Percentiles rank a stretch among this genome's conserved stretches.
Conservation (phyloP, 2,113 vertebrate genomes). For the Atherinomorus stipes region DNA sequence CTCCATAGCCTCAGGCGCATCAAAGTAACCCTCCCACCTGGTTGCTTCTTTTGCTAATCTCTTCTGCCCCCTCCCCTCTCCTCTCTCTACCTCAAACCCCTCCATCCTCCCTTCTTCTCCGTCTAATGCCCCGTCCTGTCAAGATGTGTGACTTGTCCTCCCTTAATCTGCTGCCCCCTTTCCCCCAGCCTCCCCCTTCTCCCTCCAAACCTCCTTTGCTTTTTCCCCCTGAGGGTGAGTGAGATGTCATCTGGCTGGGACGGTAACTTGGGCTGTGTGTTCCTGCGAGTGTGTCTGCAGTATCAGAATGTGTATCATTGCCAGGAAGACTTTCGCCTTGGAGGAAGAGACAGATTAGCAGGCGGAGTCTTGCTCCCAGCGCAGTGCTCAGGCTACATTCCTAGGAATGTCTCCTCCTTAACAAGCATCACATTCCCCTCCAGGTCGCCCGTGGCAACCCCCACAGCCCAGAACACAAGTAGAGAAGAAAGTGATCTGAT, state of each 20-base stretch:
- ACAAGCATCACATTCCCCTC: constrained; percentile 71
- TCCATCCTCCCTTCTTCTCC: constrained; percentile 13
- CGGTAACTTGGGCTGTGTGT: constrained; percentile 31
- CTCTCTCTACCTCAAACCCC: constrained; percentile 16
- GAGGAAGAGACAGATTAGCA: constrained; percentile 80
- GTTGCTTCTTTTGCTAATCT: constrained; percentile 32
- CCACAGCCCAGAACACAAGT: constrained; percentile 36
- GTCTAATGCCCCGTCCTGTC: constrained; percentile 20
- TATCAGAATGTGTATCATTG: constrained; percentile 46
- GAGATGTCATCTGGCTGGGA: constrained; percentile 73
- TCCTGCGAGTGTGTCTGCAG: constrained; percentile 33
- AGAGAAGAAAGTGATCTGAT: constrained; percentile 67
- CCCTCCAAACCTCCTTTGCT: constrained; percentile 46
- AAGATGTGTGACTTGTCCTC: constrained; percentile 59
- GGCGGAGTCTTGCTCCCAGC: constrained; percentile 64
- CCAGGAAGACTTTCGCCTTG: constrained; percentile 70
- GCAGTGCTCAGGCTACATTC: constrained; percentile 61
- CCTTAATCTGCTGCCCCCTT: constrained; percentile 33
- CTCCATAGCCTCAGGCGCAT: constrained; percentile 15
- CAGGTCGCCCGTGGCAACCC: constrained; percentile 57
- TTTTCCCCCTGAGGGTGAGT: constrained; percentile 46
- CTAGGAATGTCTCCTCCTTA: constrained; percentile 70
- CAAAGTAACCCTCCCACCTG: constrained; percentile 42
- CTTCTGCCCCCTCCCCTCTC: constrained; percentile 6
- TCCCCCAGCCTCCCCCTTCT: background rate